Evolutionary conservation across 2,113 vertebrate genomes (phyloP), one percentile per base, ranked within the genome.

Genomic region (Chroicocephalus ridibundus): DNA sequence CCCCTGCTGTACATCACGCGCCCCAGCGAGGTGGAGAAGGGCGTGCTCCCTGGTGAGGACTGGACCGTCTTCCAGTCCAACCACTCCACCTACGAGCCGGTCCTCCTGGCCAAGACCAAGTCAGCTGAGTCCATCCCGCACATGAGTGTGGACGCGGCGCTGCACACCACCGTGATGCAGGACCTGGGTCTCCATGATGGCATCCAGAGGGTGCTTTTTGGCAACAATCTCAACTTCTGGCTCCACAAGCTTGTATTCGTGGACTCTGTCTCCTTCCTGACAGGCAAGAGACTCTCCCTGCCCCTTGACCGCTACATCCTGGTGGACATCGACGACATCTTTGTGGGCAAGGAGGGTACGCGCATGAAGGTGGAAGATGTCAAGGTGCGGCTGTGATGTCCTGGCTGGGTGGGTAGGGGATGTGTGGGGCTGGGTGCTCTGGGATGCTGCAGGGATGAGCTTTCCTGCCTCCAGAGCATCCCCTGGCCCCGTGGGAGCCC

Each of bases 11-110:
- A 99, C 14, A 99, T 99, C 98, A 99, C 99, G 0, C 98, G 99
- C 46, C 99, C 99, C 24, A 99, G 99, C 0, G 99, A 99, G 97
- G 98, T 99, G 64, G 98, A 99, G 94, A 99, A 99, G 55, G 99
- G 99, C 0, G 98, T 99, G 47, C 98, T 99, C 32, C 99, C 99
- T 0, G 99, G 99, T 3, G 99, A 99, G 42, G 99, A 99, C 97
- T 99, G 99, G 99, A 99, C 99, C 0, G 99, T 99, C 65, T 99
- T 99, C 97, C 99, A 99, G 97, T 99, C 99, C 77, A 99, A 99
- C 97, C 99, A 99, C 96, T 99, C 99, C 52, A 99, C 99, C 26
- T 99, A 99, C 0, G 99, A 99, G 97, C 99, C 99, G 0, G 99
- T 99, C 86, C 97, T 99, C 86, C 98, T 99, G 96, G 99, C 99